These are phyloP conservation scores for Aphelenchoides bicaudatus DNA, from an alignment of 2,888 invertebrate genomes.

Conservation along the genomic window DNA sequence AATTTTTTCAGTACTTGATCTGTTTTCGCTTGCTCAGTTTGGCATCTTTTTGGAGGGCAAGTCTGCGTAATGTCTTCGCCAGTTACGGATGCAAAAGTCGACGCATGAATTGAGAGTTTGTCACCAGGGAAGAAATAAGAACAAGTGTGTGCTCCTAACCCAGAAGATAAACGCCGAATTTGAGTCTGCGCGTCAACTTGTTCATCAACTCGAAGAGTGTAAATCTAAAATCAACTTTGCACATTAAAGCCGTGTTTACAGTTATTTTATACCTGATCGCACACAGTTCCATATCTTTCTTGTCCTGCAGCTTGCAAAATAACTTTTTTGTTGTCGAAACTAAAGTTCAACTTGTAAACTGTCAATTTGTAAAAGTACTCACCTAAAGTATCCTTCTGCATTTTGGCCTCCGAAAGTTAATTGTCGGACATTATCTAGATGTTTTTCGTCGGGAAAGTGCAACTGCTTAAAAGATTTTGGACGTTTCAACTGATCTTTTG, in stretches of 20 bases:
- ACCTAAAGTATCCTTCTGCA: slow-evolving; percentile 43
- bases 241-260: slow-evolving; percentile 7
- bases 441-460: slow-evolving; percentile 32
- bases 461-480: slow-evolving; percentile 23
- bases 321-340: slow-evolving; percentile 33
- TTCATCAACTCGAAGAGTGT: slow-evolving; percentile 17
- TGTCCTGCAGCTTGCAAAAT: slow-evolving; percentile 37
- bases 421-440: slow-evolving; percentile 36
- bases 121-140: slow-evolving; percentile 38
- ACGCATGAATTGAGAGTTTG: slow-evolving; percentile 30
- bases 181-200: slow-evolving; percentile 6
- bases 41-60: slow-evolving; percentile 36
- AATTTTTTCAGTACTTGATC: slow-evolving; percentile 33
- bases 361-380: neutral
- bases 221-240: slow-evolving; percentile 25
- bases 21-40: slow-evolving; percentile 27
- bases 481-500: neutral
- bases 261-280: slow-evolving; percentile 35
- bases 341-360: too few relatives aligned
- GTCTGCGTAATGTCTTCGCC: slow-evolving; percentile 21
- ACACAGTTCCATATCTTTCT: slow-evolving; percentile 32
- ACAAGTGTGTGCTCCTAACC: slow-evolving; percentile 38
- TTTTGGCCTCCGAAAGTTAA: slow-evolving; percentile 41
- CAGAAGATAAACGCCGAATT: slow-evolving; percentile 34
- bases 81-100: slow-evolving; percentile 31